Conservation (phyloP, 2,888 invertebrate species). For the Drosophila aldrichi region DNA sequence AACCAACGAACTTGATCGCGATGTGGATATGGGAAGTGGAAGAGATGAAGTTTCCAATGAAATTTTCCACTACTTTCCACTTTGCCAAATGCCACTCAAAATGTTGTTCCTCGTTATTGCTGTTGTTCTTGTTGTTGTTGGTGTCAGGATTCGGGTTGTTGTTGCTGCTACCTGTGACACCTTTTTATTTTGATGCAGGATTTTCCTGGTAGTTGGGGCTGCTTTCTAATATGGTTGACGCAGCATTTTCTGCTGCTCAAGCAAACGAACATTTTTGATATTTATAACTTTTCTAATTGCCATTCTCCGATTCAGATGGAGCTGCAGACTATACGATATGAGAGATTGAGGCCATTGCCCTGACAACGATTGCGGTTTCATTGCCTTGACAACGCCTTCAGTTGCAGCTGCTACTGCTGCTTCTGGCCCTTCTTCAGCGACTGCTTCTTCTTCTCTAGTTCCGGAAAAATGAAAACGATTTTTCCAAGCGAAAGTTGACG, state of each 20-base stretch:
- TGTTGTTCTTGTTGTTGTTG: slow-evolving; percentile 2
- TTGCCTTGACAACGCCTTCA: slow-evolving; percentile 7
- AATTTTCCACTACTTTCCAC: slow-evolving; percentile 34
- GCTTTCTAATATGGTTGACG: slow-evolving; percentile 12
- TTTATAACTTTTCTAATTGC: slow-evolving; percentile 41
- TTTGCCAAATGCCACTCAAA: slow-evolving; percentile 9
- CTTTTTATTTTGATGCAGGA: slow-evolving; percentile 19
- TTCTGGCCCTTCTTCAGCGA: not conserved
- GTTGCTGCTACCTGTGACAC: slow-evolving; percentile 24
- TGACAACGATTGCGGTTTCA: slow-evolving; percentile 13
- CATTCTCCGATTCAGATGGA: slow-evolving; percentile 17
- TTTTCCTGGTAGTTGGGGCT: slow-evolving; percentile 7
- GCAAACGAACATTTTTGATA: slow-evolving; percentile 26
- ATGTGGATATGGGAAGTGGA: slow-evolving; percentile 6
- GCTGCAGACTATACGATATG: slow-evolving; percentile 10
- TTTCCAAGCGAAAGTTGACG: slow-evolving; percentile 53
- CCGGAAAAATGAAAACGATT: slow-evolving; percentile 27
- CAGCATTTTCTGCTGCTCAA: slow-evolving; percentile 15
- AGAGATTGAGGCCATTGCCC: slow-evolving; percentile 23
- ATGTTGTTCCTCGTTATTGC: slow-evolving; percentile 10
- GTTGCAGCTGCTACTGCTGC: slow-evolving; percentile 4
- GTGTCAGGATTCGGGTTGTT: slow-evolving; percentile 4
- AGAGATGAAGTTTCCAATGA: slow-evolving; percentile 25
- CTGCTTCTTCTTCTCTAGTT: not conserved
- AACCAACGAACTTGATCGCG: slow-evolving; percentile 29